These are phyloP conservation scores for Plecotus auritus DNA, from an alignment of 2,113 vertebrate genomes.

Conservation along the genomic window DNA sequence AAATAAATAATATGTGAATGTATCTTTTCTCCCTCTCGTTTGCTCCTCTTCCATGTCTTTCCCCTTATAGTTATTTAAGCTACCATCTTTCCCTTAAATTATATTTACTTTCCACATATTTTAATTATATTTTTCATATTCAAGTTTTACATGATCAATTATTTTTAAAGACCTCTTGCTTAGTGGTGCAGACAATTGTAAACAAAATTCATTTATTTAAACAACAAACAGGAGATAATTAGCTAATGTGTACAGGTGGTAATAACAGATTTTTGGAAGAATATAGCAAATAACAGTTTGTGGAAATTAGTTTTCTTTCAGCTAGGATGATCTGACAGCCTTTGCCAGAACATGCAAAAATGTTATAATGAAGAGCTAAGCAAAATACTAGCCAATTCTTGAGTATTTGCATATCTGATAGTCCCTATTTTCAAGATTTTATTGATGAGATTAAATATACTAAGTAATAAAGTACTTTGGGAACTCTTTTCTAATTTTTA, in stretches of 20 bases:
- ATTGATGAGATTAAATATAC: constrained; percentile 12
- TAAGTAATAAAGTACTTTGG: constrained; percentile 36
- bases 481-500: background rate
- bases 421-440: constrained; percentile 48
- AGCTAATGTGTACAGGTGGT: constrained; percentile 69
- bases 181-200: constrained; percentile 48
- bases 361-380: constrained; percentile 45
- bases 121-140: constrained; percentile 7
- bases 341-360: constrained; percentile 58
- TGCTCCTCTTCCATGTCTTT: background rate
- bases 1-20: background rate
- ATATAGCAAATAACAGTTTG: constrained; percentile 56
- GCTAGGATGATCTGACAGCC: constrained; percentile 51
- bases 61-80: background rate
- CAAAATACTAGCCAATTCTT: constrained; percentile 46
- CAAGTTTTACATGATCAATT: constrained; percentile 41
- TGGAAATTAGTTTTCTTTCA: constrained; percentile 67
- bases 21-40: background rate
- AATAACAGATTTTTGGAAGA: constrained; percentile 72
- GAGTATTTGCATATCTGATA: constrained; percentile 51
- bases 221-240: constrained; percentile 70
- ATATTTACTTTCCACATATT: constrained; percentile 16
- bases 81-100: background rate
- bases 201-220: constrained; percentile 72
- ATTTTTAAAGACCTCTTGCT: constrained; percentile 57